Conservation (phyloP, 2,113 vertebrate species). For the Psammodynastes pulverulentus region DNA sequence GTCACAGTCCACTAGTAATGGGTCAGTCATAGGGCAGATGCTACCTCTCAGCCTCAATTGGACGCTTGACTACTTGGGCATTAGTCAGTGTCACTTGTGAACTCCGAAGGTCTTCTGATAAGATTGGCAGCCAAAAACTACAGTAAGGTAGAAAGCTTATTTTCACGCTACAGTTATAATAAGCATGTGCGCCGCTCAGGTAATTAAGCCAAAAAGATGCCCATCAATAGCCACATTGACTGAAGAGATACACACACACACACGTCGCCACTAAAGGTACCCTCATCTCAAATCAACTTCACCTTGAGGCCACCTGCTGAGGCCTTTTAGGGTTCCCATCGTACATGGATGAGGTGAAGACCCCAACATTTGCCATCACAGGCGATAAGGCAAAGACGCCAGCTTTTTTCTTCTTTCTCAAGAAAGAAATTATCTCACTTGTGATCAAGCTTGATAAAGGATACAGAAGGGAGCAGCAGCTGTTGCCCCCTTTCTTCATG, state of each 20-base stretch:
- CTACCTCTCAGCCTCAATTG: constrained; percentile 61
- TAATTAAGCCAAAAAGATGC: neutral
- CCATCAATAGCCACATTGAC: neutral
- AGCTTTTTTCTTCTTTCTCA: neutral
- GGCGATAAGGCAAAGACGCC: neutral
- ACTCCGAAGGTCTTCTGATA: neutral
- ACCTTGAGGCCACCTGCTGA: neutral
- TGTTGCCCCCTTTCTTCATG: neutral
- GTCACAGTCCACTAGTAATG: neutral
- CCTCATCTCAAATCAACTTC: neutral
- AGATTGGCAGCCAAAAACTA: rapidly evolving
- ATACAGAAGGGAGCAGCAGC: neutral
- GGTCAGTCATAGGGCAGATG: constrained; percentile 41
- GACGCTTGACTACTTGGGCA: rapidly evolving
- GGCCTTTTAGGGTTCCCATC: neutral
- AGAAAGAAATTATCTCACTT: neutral
- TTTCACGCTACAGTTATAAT: neutral
- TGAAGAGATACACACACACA: neutral
- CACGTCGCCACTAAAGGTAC: neutral
- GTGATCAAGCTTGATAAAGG: neutral
- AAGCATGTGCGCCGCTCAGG: neutral
- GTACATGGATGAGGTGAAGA: neutral
- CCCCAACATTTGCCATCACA: neutral
- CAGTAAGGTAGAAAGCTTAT: neutral
- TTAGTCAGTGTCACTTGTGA: rapidly evolving